Evolutionary conservation across 92 coral and sea anemone species (phyloP).

Genomic region (Chrysogorgia sp.): DNA sequence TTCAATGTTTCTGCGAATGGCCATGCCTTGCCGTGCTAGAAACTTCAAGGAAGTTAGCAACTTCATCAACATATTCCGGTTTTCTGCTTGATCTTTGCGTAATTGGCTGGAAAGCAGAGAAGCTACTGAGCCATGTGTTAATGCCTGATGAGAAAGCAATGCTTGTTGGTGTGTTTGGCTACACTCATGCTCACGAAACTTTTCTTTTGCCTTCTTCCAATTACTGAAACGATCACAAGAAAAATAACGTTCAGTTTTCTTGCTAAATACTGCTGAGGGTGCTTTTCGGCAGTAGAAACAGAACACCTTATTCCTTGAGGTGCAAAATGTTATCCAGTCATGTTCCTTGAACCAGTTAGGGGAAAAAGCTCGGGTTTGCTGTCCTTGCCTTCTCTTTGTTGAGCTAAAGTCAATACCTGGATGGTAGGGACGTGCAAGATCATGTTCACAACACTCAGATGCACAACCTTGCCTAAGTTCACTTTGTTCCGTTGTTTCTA

Average conservation of each 20-base stretch:
- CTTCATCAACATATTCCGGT: constrained; percentile 10
- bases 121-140: constrained; percentile 22
- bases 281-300: constrained; percentile 25
- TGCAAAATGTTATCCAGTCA: constrained; percentile 18
- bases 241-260: neutral
- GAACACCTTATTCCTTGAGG: too few species aligned
- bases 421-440: constrained; percentile 11
- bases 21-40: neutral
- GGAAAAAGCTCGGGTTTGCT: constrained; percentile 11
- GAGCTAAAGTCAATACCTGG: constrained; percentile 16
- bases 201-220: constrained; percentile 22
- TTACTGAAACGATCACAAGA: constrained; percentile 4
- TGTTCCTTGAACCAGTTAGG: constrained; percentile 13
- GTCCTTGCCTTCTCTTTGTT: constrained; percentile 24
- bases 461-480: constrained; percentile 10
- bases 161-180: constrained; percentile 1
- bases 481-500: constrained; percentile 19
- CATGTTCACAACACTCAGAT: constrained; percentile 25
- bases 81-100: constrained; percentile 7
- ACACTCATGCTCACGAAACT: constrained; percentile 12
- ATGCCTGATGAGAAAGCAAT: constrained; percentile 7
- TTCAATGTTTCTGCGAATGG: too few species aligned
- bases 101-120: constrained; percentile 9
- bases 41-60: neutral
- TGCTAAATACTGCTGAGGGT: neutral